Base-by-base conservation (phyloP, 2,797 vertebrate species). In the Centroberyx gerrardi region DNA sequence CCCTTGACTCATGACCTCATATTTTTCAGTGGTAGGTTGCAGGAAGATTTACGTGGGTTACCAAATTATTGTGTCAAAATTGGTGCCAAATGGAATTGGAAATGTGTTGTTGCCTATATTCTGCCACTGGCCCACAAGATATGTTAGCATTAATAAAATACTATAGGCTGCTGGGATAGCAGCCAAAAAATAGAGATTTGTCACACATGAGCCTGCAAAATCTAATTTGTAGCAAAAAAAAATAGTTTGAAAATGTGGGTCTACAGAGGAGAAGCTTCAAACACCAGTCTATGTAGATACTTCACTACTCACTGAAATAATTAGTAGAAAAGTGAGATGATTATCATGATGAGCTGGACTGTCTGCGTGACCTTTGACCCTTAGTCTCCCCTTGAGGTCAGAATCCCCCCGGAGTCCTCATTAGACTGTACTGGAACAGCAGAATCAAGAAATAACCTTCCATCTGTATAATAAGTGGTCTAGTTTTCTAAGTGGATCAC, bases 371-470 rank as follows among this genome's bases (percentile, higher is more conserved):
- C 86, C 84, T 82, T 56, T 85, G 82, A 84, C 85, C 83, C 44
- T 17, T 4, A 17, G 56, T 74, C 62, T 44, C 38, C 64, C 46
- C 29, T 40, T 8, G 15, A 72, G 77, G 73, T 38, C 68, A 18
- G 48, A 12, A 10, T 1, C 2, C 80, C 90, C 80, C 85, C 0
- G 1, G 77, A 83, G 90, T 80, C 84, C 48, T 90, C 75, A 91
- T 93, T 93, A 92, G 33, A 36, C 42, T 5, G 8, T 13, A 70
- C 48, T 72, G 42, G 48, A 76, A 65, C 62, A 74, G 68, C 53
- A 68, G 66, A 76, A 68, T 75, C 68, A 64, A 51, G 44, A 81
- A 10, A 68, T 63, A 60, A 75, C 14, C 15, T 36, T 31, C 5
- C 54, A 49, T 61, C 52, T 63, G 27, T 18, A 60, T 78, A 69